phyloP scores from a whole-genome alignment of 2,797 vertebrate species.

The Bufotes viridis region DNA sequence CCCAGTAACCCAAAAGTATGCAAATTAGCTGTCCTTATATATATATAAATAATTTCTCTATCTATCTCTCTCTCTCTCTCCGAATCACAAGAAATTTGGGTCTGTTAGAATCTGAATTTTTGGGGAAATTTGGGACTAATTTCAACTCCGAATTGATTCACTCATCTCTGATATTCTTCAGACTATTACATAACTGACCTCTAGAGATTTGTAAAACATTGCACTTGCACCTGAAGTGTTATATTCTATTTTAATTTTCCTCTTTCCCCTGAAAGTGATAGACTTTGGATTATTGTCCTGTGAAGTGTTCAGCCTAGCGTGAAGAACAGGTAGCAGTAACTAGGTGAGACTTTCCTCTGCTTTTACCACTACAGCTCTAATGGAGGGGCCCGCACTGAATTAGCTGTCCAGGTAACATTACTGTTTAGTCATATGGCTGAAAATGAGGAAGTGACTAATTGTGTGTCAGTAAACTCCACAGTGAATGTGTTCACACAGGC shows the following conservation, averaged over 20 bases:
- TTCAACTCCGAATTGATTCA: no score
- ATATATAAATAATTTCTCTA: no score
- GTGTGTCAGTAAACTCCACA: conserved; percentile 23
- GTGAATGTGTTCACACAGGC: conserved; percentile 28
- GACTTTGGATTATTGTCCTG: not conserved
- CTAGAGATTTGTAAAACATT: no score
- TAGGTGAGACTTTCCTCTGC: conserved; percentile 2
- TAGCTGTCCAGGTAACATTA: conserved; percentile 2
- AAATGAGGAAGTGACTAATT: conserved; percentile 53
- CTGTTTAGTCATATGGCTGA: conserved; percentile 40
- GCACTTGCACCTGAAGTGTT: no score
- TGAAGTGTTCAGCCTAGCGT: not conserved
- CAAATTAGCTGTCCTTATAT: no score
- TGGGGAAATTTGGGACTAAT: no score
- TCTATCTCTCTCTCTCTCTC: no score
- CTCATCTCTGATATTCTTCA: no score
- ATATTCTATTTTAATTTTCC: no score
- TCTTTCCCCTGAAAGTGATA: not conserved
- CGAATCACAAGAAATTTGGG: no score
- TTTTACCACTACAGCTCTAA: not conserved
- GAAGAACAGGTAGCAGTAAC: not conserved
- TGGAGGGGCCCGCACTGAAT: not conserved
- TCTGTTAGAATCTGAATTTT: no score
- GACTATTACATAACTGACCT: not conserved
- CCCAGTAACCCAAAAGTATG: no score